Evolutionary conservation across 2,888 invertebrate genomes (phyloP), one percentile per base, ranked within the genome.

Genomic region (Drosophila stalkeri): DNA sequence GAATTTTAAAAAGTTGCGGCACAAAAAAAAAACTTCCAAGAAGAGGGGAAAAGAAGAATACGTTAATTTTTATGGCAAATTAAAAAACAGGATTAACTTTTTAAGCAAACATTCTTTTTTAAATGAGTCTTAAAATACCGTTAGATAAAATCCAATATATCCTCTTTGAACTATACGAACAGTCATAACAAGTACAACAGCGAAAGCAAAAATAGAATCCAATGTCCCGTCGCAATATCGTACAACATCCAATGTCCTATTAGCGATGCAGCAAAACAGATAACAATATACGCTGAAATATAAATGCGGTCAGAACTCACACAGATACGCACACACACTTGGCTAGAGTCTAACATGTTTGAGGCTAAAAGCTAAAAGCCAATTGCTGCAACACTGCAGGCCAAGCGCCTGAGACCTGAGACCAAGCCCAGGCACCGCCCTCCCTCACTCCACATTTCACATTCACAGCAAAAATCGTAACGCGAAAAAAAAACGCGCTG

Each of bases 181-280:
- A 7, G n/a, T 12, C 27, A 41, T 55, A 41, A 41, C 41, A 27
- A 18, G 41, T 27, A 55, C 51, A 65, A 66, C 60, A 61, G 43
- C 56, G 75, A 74, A 77, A 70, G 39, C 61, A 80, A 78, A 84
- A 85, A 84, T 84, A 85, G 87, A 87, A 72, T 76, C 44, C 60
- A 73, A 54, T 67, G 55, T 20, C 31, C 62, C 46, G 68, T 64
- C 44, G 37, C 63, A 63, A 39, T 60, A 60, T 59, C 35, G n/a
- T 61, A 46, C 56, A 64, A 75, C 72, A 59, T 69, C 35, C 57
- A 62, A 62, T 68, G 74, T 77, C 69, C 67, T 68, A 68, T 68
- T 67, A 64, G 74, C 84, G 84, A 81, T 86, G 82, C 79, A 69
- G 55, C 60, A 49, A 49, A 70, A 54, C 63, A 81, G 86, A 88